phyloP scores from a whole-genome alignment of 2,113 vertebrate species.

The Psilopsiagon aurifrons region DNA sequence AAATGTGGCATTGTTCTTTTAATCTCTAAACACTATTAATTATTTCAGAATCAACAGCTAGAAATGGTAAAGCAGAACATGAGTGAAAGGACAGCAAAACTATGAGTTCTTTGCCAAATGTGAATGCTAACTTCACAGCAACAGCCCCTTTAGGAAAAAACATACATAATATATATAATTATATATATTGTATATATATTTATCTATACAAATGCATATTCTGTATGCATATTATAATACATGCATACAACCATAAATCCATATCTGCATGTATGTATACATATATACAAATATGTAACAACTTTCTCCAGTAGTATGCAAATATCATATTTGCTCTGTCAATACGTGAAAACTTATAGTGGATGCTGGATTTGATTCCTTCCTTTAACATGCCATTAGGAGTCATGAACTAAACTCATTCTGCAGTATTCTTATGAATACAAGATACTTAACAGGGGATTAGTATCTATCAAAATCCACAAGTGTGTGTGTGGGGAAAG shows the following conservation, averaged over 20 bases:
- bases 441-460: background rate
- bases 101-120: background rate
- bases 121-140: background rate
- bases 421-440: background rate
- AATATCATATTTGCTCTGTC: background rate
- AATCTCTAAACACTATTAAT: background rate
- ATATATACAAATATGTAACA: background rate
- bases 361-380: background rate
- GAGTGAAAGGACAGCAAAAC: background rate
- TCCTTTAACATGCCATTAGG: background rate
- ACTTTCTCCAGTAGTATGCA: background rate
- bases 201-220: background rate
- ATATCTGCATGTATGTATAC: background rate
- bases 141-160: background rate
- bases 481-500: accelerated
- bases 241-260: background rate
- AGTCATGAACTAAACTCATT: background rate
- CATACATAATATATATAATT: background rate
- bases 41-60: background rate
- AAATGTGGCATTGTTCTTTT: background rate
- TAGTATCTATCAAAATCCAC: background rate
- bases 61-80: background rate
- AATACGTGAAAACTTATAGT: background rate
- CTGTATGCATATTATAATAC: background rate
- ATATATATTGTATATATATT: background rate